A percentile compares a stretch with the other conserved stretches of the same genome.
Conservation (phyloP, 2,113 vertebrate genomes). For the Microtus montanus region DNA sequence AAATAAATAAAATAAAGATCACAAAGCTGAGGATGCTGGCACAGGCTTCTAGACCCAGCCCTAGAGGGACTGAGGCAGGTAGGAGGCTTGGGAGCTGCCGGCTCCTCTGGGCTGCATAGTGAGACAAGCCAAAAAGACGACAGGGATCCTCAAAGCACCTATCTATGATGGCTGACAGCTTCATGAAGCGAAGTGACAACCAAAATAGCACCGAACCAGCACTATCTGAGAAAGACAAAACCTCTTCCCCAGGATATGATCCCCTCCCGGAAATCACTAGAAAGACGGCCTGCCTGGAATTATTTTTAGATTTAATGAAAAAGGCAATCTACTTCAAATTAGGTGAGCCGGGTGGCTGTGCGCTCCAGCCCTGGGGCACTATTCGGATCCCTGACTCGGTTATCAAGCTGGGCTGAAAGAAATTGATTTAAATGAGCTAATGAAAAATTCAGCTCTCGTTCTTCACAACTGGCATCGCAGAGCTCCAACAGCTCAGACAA, state of each 20-base stretch:
- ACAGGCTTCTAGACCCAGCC: neutral
- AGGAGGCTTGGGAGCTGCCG: neutral
- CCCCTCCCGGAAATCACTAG: constrained; percentile 42
- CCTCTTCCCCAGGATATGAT: constrained; percentile 39
- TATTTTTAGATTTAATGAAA: constrained; percentile 72
- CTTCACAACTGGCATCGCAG: constrained; percentile 23
- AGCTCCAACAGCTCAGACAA: constrained; percentile 45
- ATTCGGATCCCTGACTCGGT: constrained; percentile 52
- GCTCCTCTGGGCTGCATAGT: neutral
- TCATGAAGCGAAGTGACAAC: neutral
- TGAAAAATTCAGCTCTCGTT: constrained; percentile 67
- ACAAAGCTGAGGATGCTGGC: neutral
- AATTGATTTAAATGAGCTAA: constrained; percentile 73
- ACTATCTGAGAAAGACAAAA: constrained; percentile 1
- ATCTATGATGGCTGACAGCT: neutral
- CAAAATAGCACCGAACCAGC: constrained; percentile 20
- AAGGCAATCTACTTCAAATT: constrained; percentile 75
- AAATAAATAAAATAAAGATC: neutral
- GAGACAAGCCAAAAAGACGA: neutral
- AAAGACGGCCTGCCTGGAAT: constrained; percentile 56
- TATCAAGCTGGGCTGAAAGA: constrained; percentile 66
- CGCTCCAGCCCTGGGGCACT: constrained; percentile 55
- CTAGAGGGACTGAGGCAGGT: neutral
- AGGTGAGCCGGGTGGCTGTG: constrained; percentile 63
- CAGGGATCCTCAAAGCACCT: neutral